A percentile compares a stretch with the other conserved stretches of the same genome.
These are phyloP conservation scores for Dicyrtomina minuta DNA, from an alignment of 2,888 invertebrate genomes.

Conservation along the genomic window DNA sequence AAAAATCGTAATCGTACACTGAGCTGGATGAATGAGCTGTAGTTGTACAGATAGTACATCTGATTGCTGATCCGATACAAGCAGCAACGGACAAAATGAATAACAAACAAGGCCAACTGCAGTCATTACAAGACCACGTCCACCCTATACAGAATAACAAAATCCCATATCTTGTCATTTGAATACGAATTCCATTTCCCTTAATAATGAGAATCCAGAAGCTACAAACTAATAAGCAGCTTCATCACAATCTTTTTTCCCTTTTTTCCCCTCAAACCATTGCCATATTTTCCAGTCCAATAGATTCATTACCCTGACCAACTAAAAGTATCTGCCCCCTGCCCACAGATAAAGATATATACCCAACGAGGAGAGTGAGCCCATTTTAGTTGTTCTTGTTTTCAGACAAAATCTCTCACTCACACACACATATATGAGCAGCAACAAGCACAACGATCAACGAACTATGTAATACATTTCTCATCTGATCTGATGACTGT, in stretches of 20 bases:
- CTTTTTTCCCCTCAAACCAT: neutral
- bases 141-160: too few relatives aligned
- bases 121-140: too few relatives aligned
- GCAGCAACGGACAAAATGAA: conserved; percentile 24
- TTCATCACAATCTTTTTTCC: neutral
- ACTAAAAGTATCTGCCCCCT: neutral
- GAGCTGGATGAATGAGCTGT: neutral
- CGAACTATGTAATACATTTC: too few relatives aligned
- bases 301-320: neutral
- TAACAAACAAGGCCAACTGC: conserved; percentile 26
- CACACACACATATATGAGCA: neutral
- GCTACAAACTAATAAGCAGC: too few relatives aligned
- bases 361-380: neutral
- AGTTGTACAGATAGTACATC: neutral
- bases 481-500: neutral
- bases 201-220: neutral
- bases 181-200: conserved; percentile 9
- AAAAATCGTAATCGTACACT: too few relatives aligned
- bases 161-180: conserved; percentile 8
- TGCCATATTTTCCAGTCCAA: conserved; percentile 3
- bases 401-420: neutral
- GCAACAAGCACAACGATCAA: too few relatives aligned
- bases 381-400: neutral
- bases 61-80: too few relatives aligned
- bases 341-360: neutral